These are phyloP conservation scores for Falco biarmicus DNA, from an alignment of 2,797 vertebrate genomes.

Conservation along the genomic window DNA sequence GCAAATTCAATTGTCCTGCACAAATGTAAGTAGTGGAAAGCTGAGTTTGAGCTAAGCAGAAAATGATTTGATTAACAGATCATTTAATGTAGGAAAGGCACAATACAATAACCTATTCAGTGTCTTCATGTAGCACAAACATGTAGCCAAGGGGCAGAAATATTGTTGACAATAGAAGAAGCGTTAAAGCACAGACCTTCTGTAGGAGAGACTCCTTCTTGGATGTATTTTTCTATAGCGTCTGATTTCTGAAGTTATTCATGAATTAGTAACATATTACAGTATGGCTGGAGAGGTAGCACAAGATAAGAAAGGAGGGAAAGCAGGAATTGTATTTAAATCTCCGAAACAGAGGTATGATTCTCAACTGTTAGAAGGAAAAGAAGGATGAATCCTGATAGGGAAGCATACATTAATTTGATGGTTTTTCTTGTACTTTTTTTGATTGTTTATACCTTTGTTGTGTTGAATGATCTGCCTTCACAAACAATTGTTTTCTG, in stretches of 20 bases:
- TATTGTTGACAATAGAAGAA: background rate
- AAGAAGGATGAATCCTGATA: background rate
- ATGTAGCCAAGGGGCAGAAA: background rate
- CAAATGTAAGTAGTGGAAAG: background rate
- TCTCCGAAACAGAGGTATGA: background rate
- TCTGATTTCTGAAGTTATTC: background rate
- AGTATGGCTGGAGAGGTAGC: background rate
- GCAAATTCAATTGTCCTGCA: constrained; percentile 12
- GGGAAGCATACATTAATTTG: background rate
- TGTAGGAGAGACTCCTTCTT: background rate
- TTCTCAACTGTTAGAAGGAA: background rate
- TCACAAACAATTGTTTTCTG: background rate
- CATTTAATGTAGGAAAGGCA: background rate
- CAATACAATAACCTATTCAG: background rate
- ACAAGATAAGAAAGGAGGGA: background rate
- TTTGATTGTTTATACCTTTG: background rate
- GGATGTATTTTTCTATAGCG: background rate
- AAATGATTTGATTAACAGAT: constrained; percentile 28
- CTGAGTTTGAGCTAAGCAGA: background rate
- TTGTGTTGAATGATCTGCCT: background rate
- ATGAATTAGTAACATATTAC: background rate
- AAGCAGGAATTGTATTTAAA: background rate
- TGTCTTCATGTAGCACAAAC: background rate
- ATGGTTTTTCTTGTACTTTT: background rate
- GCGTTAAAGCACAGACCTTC: background rate